A percentile compares a stretch with the other conserved stretches of the same genome.
Evolutionary conservation across 2,888 invertebrate genomes (phyloP).

Genomic region (Dioctria rufipes): DNA sequence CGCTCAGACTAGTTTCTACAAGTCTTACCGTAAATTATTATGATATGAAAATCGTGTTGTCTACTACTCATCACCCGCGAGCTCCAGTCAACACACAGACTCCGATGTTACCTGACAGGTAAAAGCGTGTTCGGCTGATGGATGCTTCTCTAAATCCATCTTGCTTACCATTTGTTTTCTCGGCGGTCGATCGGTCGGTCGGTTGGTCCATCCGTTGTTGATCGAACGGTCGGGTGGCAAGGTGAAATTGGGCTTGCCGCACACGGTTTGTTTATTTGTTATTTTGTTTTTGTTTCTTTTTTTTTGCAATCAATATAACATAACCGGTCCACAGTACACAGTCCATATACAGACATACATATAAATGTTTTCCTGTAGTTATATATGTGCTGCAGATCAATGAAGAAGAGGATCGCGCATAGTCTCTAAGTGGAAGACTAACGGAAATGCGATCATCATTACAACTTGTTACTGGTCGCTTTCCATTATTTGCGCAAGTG

Average conservation of each 20-base stretch:
- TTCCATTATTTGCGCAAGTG: background rate
- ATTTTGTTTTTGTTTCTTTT: too few relatives aligned
- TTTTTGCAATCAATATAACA: background rate
- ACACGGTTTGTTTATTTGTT: background rate
- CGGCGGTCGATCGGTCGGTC: too few relatives aligned
- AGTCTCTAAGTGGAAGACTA: conserved; percentile 1
- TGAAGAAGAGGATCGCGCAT: background rate
- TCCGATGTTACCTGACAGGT: conserved; percentile 12
- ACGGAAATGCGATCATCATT: conserved; percentile 18
- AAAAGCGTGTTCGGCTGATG: conserved; percentile 19
- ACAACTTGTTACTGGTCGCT: conserved; percentile 12
- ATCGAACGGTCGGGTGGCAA: too few relatives aligned
- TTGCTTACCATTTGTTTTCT: background rate
- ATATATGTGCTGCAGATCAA: background rate
- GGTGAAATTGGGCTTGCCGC: background rate
- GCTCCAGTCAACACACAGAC: background rate
- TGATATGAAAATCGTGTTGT: conserved; percentile 9
- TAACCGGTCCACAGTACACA: too few relatives aligned
- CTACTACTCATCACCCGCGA: conserved; percentile 2
- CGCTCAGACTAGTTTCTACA: background rate
- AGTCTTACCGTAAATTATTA: conserved; percentile 19
- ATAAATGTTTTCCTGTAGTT: background rate
- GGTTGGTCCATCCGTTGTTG: too few relatives aligned
- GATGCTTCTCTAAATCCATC: background rate
- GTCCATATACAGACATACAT: too few relatives aligned